phyloP scores from a whole-genome alignment of 2,797 vertebrate species.

The Pelobates cultripes region DNA sequence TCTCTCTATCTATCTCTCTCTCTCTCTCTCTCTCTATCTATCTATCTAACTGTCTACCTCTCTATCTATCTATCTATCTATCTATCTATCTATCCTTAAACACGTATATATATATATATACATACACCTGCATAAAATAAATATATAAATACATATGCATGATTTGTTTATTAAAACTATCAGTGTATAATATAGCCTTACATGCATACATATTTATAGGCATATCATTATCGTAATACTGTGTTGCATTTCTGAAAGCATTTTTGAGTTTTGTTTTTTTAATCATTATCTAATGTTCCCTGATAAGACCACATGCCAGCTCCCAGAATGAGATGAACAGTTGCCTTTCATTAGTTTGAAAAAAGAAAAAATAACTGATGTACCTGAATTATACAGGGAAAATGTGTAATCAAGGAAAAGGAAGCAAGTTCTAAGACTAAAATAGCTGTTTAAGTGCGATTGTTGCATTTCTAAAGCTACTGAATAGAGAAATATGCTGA shows the following conservation, averaged over 20 bases:
- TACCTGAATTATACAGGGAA: conserved; percentile 1
- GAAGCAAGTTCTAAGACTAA: background rate
- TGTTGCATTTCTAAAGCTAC: background rate
- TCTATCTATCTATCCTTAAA: too few relatives aligned
- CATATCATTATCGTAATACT: background rate
- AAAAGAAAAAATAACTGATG: conserved; percentile 2
- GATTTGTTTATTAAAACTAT: too few relatives aligned
- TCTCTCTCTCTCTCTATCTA: too few relatives aligned
- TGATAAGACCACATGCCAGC: background rate
- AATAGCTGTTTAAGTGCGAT: background rate
- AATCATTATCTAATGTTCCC: background rate
- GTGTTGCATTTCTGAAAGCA: background rate
- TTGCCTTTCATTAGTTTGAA: background rate
- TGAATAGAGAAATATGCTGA: background rate
- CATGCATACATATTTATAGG: background rate
- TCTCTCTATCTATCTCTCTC: too few relatives aligned
- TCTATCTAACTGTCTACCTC: too few relatives aligned
- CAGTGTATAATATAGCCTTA: too few relatives aligned
- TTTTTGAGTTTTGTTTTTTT: background rate
- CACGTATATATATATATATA: too few relatives aligned
- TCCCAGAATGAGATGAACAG: background rate
- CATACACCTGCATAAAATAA: too few relatives aligned
- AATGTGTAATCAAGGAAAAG: conserved; percentile 7
- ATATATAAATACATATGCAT: too few relatives aligned
- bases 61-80: too few relatives aligned